A percentile compares a stretch with the other conserved stretches of the same genome.
Evolutionary conservation across 2,888 invertebrate genomes (phyloP).

Genomic region (Platypus cylindrus): DNA sequence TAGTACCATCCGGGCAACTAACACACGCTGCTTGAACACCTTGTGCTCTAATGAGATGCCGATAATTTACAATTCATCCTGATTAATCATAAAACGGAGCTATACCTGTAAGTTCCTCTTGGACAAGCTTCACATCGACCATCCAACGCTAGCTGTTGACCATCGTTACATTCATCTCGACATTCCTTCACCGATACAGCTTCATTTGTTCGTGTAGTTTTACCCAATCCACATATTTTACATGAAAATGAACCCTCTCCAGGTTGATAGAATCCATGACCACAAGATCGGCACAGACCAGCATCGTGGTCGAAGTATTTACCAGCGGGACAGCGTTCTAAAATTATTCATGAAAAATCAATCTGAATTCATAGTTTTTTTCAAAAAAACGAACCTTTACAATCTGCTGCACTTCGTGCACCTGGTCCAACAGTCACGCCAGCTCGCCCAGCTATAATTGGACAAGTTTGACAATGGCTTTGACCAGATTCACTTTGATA

Average conservation of each 20-base stretch:
- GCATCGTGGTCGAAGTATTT: conserved; percentile 85
- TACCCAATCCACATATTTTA: conserved; percentile 75
- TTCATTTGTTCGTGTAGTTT: conserved; percentile 83
- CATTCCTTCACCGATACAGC: conserved; percentile 80
- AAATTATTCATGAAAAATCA: conserved; percentile 12
- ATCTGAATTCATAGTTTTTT: background rate
- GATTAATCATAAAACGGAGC: background rate
- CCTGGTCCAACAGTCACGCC: conserved; percentile 82
- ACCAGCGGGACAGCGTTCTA: conserved; percentile 84
- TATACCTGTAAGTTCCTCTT: conserved; percentile 37
- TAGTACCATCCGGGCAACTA: conserved; percentile 76
- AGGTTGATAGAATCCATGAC: conserved; percentile 88
- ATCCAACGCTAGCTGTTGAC: conserved; percentile 72
- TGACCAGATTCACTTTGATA: conserved; percentile 92
- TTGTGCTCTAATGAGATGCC: conserved; percentile 47
- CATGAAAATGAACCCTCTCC: conserved; percentile 84
- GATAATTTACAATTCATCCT: conserved; percentile 1
- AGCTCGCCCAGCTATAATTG: conserved; percentile 75
- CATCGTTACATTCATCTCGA: conserved; percentile 78
- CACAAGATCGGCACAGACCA: conserved; percentile 82
- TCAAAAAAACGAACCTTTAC: conserved; percentile 49
- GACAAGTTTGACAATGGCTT: conserved; percentile 78
- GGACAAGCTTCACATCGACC: conserved; percentile 91
- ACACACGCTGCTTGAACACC: conserved; percentile 79
- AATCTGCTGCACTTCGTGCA: conserved; percentile 77